phyloP scores from a whole-genome alignment of 2,797 vertebrate genomes.

The Ciconia nigra region DNA sequence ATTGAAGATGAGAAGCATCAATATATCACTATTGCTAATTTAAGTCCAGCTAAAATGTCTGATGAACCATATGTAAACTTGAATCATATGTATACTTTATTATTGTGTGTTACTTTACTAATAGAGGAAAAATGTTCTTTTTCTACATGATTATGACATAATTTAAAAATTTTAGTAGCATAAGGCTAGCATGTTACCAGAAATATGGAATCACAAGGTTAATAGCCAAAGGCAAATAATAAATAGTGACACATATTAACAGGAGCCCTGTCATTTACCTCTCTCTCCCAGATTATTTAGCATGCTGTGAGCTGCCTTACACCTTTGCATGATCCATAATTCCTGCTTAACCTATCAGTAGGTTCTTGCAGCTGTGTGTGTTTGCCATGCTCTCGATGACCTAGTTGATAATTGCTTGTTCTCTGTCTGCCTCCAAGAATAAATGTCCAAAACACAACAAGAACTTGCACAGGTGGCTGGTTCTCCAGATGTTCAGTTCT shows the following conservation, averaged over 20 bases:
- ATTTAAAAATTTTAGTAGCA: background rate
- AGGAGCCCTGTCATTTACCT: background rate
- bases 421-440: background rate
- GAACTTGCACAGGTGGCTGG: background rate
- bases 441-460: background rate
- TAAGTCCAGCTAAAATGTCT: background rate
- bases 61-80: background rate
- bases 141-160: background rate
- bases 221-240: background rate
- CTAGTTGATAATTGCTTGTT: background rate
- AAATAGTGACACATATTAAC: background rate
- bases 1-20: background rate
- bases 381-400: background rate
- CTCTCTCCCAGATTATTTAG: background rate
- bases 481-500: background rate
- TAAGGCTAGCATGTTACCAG: background rate
- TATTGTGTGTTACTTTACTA: background rate
- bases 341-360: background rate
- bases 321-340: fast-evolving
- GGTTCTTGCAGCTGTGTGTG: background rate
- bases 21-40: background rate
- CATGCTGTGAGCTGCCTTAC: background rate
- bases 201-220: background rate
- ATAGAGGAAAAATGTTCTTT: background rate
- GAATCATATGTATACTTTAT: background rate